Evolutionary conservation across 2,888 invertebrate species (phyloP).

Genomic region (Agrochola circellaris): DNA sequence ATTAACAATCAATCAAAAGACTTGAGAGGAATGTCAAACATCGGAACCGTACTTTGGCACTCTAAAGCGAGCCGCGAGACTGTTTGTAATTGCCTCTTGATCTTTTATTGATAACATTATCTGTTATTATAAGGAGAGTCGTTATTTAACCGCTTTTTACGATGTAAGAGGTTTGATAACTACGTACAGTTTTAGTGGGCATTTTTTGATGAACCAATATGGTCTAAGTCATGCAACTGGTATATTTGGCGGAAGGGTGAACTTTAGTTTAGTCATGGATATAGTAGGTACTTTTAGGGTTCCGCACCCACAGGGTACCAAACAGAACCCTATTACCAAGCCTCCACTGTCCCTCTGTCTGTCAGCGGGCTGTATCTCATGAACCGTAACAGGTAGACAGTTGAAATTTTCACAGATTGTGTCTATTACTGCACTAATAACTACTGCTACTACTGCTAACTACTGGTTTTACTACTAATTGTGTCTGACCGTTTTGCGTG

Average conservation of each 20-base stretch:
- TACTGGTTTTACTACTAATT: no score
- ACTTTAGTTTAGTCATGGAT: neutral
- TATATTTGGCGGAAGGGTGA: neutral
- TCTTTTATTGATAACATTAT: constrained; percentile 48
- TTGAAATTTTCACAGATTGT: no score
- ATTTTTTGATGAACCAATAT: neutral
- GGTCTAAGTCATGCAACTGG: neutral
- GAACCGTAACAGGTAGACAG: no score
- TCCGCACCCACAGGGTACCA: no score
- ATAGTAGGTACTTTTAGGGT: neutral
- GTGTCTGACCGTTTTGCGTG: no score
- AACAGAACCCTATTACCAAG: no score
- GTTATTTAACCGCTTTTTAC: constrained; percentile 13
- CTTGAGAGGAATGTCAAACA: constrained; percentile 13
- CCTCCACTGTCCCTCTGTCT: no score
- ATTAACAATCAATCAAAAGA: constrained; percentile 22
- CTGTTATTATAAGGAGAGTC: constrained; percentile 12
- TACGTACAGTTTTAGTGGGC: neutral
- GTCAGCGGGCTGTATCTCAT: no score
- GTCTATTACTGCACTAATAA: no score
- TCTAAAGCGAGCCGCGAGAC: constrained; percentile 5
- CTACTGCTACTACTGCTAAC: no score
- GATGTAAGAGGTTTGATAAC: constrained; percentile 27
- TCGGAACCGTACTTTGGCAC: neutral
- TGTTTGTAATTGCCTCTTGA: constrained; percentile 18